Base-by-base conservation (phyloP, 1,140 invertebrate species). In the Drosophila parabipectinata region DNA sequence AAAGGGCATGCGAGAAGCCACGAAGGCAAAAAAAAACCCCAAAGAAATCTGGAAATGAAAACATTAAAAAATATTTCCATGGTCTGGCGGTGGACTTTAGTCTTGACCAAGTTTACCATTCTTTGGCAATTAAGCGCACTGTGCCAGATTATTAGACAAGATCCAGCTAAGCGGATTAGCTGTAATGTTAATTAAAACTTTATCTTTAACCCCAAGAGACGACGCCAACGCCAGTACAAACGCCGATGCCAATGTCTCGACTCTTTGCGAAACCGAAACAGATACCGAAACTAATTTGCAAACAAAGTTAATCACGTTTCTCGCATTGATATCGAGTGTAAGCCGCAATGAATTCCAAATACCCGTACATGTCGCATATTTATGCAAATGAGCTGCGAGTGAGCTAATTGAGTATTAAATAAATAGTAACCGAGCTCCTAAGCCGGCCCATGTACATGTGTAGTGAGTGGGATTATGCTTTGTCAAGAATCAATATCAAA, bases 171-270 rank as follows among this genome's bases (percentile, higher is more conserved):
- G 69, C 68, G 64, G 59, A 60, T 79, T 72, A 88, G 71, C 78
- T 79, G 78, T 79, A 85, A 85, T 78, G 83, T 82, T 85, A 85
- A 85, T 85, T 85, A 85, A 87, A 85, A 85, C 71, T 85, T 85
- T 75, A 73, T 69, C 71, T 66, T 21, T 10, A 26, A n/a, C 28
- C 37, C 44, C 47, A 37, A 37, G 34, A 37, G 15, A 47, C 44
- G 18, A 47, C 44, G 9, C 21, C 12, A 9, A 44, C 41, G 24
- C 3, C 1, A 18, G 18, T 18, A 18, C 18, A 1, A 1, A 8
- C 41, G 7, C 6, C 44, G 1, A 44, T n/a, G 15, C 4, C 1
- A 0, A 5, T 26, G 52, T n/a, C 26, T 41, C n/a, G 34, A 50
- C 53, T 44, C 41, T 52, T 59, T 47, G 60, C 39, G 26, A 67